phyloP scores from a whole-genome alignment of 2,888 invertebrate species.

The Cephonodes hylas region DNA sequence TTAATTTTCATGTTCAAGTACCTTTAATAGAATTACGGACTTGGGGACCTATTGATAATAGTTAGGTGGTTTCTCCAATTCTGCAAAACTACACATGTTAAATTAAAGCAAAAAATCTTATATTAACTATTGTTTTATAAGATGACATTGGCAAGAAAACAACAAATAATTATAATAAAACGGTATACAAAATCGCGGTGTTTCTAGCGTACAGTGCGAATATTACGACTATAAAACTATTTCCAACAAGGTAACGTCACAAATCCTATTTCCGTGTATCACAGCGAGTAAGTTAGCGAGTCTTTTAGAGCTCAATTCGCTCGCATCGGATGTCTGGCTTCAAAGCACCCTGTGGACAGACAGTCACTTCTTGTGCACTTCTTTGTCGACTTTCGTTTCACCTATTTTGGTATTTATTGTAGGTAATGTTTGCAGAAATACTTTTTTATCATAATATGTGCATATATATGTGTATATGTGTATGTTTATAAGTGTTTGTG shows the following conservation, averaged over 20 bases:
- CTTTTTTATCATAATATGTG: too few relatives aligned
- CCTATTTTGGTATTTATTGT: background rate
- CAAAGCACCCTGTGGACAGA: background rate
- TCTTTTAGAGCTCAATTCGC: slow-evolving; percentile 10
- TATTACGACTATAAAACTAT: slow-evolving; percentile 20
- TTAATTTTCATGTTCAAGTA: too few relatives aligned
- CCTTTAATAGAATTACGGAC: too few relatives aligned
- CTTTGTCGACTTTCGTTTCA: background rate
- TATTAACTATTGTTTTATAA: background rate
- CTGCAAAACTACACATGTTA: too few relatives aligned
- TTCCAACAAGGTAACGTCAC: slow-evolving; percentile 17
- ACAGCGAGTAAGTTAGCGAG: slow-evolving; percentile 15
- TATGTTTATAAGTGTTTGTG: too few relatives aligned
- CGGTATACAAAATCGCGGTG: background rate
- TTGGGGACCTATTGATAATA: too few relatives aligned
- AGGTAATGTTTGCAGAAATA: too few relatives aligned
- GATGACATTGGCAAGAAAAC: too few relatives aligned
- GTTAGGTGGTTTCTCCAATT: too few relatives aligned
- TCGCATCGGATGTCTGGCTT: slow-evolving; percentile 14
- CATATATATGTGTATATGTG: too few relatives aligned
- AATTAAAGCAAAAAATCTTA: too few relatives aligned
- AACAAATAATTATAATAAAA: background rate
- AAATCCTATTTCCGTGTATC: slow-evolving; percentile 38
- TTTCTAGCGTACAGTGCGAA: background rate
- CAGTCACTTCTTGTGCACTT: background rate